These are phyloP conservation scores for Sapajus apella DNA, from an alignment of 2,113 vertebrate genomes.

Conservation along the genomic window DNA sequence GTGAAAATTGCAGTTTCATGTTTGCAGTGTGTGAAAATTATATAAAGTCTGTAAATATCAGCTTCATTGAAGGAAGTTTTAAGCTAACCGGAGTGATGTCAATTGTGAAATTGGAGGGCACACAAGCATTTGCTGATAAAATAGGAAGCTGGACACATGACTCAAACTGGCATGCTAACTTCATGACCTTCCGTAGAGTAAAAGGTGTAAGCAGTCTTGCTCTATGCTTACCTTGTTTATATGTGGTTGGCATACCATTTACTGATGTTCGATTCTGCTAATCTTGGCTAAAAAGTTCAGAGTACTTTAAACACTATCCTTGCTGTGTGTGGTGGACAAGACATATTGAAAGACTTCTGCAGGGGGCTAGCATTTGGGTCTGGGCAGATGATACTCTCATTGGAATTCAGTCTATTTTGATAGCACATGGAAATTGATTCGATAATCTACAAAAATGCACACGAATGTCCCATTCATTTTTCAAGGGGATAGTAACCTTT, in stretches of 20 bases:
- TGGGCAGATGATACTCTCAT: not conserved
- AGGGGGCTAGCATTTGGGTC: not conserved
- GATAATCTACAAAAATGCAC: not conserved
- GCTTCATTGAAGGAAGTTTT: not conserved
- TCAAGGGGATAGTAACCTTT: not conserved
- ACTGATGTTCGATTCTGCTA: not conserved
- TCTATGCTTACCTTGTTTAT: not conserved
- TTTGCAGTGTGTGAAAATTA: not conserved
- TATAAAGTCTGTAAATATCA: not conserved
- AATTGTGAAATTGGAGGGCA: not conserved
- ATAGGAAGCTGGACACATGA: not conserved
- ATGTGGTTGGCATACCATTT: not conserved
- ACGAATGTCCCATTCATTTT: not conserved
- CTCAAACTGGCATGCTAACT: accelerated
- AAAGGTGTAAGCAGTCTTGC: accelerated
- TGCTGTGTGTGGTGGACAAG: no score
- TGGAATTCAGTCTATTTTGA: not conserved
- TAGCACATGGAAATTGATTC: not conserved
- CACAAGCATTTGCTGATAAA: not conserved
- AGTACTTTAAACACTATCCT: not conserved
- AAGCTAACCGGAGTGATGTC: not conserved
- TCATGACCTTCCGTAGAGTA: accelerated
- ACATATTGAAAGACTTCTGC: not conserved
- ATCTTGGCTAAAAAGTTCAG: not conserved
- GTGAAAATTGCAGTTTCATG: not conserved